Evolutionary conservation across 2,113 vertebrate genomes (phyloP).

Genomic region (Ceyx cyanopectus): DNA sequence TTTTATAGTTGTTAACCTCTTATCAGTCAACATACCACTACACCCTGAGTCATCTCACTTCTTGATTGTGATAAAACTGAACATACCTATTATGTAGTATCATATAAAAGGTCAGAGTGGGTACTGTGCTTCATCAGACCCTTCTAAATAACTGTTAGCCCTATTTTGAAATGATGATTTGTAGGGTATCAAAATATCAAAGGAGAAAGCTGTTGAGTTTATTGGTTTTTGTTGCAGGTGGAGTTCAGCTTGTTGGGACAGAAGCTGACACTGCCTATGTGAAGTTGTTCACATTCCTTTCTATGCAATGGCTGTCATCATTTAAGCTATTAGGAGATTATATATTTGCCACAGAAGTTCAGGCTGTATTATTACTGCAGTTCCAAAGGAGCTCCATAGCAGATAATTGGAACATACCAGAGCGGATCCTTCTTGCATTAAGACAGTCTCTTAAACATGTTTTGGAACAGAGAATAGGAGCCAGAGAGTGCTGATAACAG

Average conservation of each 20-base stretch:
- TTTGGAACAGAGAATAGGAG: not conserved
- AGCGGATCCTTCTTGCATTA: not conserved
- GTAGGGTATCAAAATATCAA: not conserved
- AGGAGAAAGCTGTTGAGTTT: not conserved
- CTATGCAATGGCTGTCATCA: not conserved
- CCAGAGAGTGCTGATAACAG: not conserved
- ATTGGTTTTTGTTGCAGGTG: not conserved
- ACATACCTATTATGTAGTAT: not conserved
- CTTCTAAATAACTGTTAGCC: not conserved
- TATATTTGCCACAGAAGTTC: not conserved
- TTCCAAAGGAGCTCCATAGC: not conserved
- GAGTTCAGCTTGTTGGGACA: not conserved
- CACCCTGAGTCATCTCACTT: not conserved
- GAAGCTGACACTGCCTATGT: not conserved
- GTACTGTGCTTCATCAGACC: not conserved
- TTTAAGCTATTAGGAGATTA: not conserved
- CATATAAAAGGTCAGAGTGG: not conserved
- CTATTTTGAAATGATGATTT: not conserved
- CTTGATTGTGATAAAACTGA: not conserved
- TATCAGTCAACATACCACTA: not conserved
- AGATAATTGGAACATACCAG: not conserved
- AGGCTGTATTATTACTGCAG: not conserved
- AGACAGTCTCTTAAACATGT: not conserved
- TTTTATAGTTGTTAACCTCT: not conserved
- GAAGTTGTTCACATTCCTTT: not conserved